Evolutionary conservation across 2,113 vertebrate genomes (phyloP).

Genomic region (Ictidomys tridecemlineatus): DNA sequence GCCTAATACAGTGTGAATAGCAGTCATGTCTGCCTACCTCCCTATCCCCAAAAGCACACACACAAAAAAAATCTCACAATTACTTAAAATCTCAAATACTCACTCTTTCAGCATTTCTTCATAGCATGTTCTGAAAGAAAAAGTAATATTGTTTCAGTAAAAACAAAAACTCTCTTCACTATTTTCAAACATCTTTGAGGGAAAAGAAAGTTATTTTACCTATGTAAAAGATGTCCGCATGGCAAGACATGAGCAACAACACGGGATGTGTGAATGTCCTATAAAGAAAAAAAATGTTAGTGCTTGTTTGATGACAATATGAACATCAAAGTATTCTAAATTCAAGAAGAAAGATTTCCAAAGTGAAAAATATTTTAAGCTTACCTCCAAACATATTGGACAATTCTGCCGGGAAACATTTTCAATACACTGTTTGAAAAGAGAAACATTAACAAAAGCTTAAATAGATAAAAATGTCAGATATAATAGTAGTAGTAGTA

Average conservation of each 20-base stretch:
- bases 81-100: conserved; percentile 82
- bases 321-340: background rate
- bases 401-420: conserved; percentile 98
- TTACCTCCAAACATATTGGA: conserved; percentile 97
- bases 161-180: conserved; percentile 51
- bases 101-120: conserved; percentile 92
- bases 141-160: conserved; percentile 70
- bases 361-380: conserved; percentile 39
- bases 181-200: conserved; percentile 31
- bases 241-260: conserved; percentile 94
- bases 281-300: background rate
- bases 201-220: conserved; percentile 84
- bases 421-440: conserved; percentile 93
- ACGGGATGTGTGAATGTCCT: conserved; percentile 98
- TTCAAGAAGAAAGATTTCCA: background rate
- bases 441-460: conserved; percentile 68
- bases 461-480: conserved; percentile 23
- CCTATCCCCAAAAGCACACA: no score
- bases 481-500: conserved; percentile 3
- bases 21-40: background rate
- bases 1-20: background rate
- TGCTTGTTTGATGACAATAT: background rate
- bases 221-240: conserved; percentile 97
- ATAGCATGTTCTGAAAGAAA: conserved; percentile 94
- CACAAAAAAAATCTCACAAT: conserved; percentile 57